A percentile compares a stretch with the other conserved stretches of the same genome.
Evolutionary conservation across 2,888 invertebrate species (phyloP).

Genomic region (Ochlodes sylvanus): DNA sequence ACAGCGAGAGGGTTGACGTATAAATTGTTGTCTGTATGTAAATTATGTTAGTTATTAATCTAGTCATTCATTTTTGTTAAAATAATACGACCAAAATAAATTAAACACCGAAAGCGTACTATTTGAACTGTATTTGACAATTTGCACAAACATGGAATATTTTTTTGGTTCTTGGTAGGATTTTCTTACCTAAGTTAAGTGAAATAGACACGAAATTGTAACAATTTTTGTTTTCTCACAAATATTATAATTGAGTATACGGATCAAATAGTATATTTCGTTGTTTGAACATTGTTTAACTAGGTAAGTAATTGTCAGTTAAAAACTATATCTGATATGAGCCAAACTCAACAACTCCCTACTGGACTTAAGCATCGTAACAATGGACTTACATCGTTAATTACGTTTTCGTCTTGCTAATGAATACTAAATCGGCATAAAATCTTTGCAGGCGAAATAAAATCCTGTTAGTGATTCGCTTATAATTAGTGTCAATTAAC

Average conservation of each 20-base stretch:
- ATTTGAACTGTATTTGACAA: background rate
- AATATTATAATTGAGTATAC: too few relatives aligned
- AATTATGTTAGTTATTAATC: constrained; percentile 27
- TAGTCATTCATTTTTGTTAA: constrained; percentile 9
- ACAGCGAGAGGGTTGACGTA: constrained; percentile 14
- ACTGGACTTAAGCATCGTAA: background rate
- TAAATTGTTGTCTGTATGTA: constrained; percentile 35
- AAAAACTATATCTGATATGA: background rate
- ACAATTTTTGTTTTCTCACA: too few relatives aligned
- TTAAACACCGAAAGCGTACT: constrained; percentile 3
- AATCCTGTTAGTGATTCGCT: constrained; percentile 14
- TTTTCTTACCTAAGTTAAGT: too few relatives aligned
- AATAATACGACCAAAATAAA: constrained; percentile 12
- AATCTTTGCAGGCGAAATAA: constrained; percentile 13
- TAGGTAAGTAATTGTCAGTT: background rate
- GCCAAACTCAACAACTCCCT: too few relatives aligned
- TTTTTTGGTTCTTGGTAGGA: too few relatives aligned
- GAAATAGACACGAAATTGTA: too few relatives aligned
- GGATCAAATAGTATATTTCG: too few relatives aligned
- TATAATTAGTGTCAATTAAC: constrained; percentile 1
- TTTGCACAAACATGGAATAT: too few relatives aligned
- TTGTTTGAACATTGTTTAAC: too few relatives aligned
- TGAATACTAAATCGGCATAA: constrained; percentile 3
- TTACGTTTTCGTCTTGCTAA: constrained; percentile 17
- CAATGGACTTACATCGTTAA: constrained; percentile 22